Conservation (phyloP, 2,888 invertebrate species). For the Laspeyria flexula region DNA sequence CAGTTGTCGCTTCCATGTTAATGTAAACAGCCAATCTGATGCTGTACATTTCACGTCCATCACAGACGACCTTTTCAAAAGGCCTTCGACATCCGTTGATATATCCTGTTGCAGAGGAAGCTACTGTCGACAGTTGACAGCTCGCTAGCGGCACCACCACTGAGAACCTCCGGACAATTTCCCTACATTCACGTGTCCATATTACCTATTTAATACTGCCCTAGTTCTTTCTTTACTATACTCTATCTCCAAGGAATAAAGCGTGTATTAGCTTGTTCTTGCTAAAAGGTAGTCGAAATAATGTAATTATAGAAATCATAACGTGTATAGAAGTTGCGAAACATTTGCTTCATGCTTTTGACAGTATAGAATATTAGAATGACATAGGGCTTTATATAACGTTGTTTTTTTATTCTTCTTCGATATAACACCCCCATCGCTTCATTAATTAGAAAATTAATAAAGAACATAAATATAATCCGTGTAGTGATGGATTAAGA, state of each 20-base stretch:
- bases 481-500: no score
- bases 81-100: slow-evolving; percentile 43
- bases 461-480: no score
- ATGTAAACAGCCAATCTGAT: slow-evolving; percentile 7
- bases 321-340: slow-evolving; percentile 39
- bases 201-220: slow-evolving; percentile 24
- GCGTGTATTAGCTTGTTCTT: slow-evolving; percentile 24
- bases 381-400: background rate
- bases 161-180: slow-evolving; percentile 42
- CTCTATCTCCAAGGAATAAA: slow-evolving; percentile 25
- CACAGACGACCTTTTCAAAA: slow-evolving; percentile 47
- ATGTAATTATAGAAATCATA: slow-evolving; percentile 34
- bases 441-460: no score
- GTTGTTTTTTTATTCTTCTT: no score
- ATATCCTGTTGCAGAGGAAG: slow-evolving; percentile 43
- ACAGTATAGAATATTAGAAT: slow-evolving; percentile 32
- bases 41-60: slow-evolving; percentile 36
- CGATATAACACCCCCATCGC: no score
- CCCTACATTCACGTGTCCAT: slow-evolving; percentile 41
- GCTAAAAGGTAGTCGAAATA: slow-evolving; percentile 21
- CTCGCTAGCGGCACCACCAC: slow-evolving; percentile 24
- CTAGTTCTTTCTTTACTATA: slow-evolving; percentile 8
- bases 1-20: background rate
- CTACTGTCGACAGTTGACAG: slow-evolving; percentile 54
- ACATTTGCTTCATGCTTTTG: slow-evolving; percentile 40